Evolutionary conservation across 2,113 vertebrate species (phyloP).

Genomic region (Hemichromis elongatus): DNA sequence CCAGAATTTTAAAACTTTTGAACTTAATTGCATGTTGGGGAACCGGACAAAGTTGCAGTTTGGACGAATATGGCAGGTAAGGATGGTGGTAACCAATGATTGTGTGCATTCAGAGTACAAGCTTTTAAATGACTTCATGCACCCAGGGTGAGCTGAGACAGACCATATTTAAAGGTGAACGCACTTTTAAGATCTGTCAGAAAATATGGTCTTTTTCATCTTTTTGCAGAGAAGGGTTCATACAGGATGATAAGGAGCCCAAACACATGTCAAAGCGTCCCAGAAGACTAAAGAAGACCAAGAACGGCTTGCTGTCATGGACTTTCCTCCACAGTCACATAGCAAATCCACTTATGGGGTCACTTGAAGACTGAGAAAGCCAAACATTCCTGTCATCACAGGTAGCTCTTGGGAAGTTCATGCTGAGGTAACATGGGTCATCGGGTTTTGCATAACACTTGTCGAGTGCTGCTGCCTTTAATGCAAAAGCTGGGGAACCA

Average conservation of each 20-base stretch:
- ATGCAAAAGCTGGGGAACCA: not conserved
- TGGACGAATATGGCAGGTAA: not conserved
- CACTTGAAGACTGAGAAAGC: not conserved
- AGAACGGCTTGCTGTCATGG: not conserved
- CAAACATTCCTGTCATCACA: not conserved
- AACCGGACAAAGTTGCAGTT: not conserved
- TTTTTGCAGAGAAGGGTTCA: not conserved
- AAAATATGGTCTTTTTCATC: not conserved
- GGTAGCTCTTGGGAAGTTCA: not conserved
- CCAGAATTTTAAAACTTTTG: not conserved
- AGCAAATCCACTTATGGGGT: not conserved
- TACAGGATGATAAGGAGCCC: not conserved
- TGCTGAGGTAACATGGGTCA: not conserved
- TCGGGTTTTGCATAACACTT: not conserved
- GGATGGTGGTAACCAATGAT: not conserved
- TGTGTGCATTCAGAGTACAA: not conserved
- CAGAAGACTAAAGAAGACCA: rapidly evolving
- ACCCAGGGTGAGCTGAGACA: not conserved
- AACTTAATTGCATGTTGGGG: not conserved
- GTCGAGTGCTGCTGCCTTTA: not conserved
- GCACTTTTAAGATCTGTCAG: not conserved
- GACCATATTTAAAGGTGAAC: not conserved
- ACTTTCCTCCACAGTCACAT: not conserved
- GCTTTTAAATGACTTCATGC: not conserved
- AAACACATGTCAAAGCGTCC: not conserved